Evolutionary conservation across 2,797 vertebrate species (phyloP).

Genomic region (Vultur gryphus): DNA sequence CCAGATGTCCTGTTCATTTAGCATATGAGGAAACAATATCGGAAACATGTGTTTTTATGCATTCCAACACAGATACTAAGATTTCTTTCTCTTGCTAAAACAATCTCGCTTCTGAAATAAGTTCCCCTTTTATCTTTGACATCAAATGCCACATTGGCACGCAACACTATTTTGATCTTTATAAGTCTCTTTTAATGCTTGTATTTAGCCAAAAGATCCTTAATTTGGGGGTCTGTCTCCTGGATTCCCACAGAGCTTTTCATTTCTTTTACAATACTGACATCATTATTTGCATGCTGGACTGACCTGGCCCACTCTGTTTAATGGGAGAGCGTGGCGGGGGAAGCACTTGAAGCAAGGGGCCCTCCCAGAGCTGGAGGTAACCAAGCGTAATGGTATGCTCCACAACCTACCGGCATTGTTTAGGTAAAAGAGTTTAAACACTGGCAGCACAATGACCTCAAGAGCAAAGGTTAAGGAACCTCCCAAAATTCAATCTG

Average conservation of each 20-base stretch:
- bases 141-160: not conserved
- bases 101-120: not conserved
- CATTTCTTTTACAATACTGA: constrained; percentile 15
- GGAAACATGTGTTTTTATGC: constrained; percentile 31
- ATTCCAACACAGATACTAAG: constrained; percentile 1
- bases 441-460: not conserved
- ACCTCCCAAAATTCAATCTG: constrained; percentile 2
- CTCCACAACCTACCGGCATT: not conserved
- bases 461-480: not conserved
- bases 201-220: not conserved
- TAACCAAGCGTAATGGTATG: not conserved
- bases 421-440: not conserved
- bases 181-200: not conserved
- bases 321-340: not conserved
- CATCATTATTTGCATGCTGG: not conserved
- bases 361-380: not conserved
- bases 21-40: constrained; percentile 34
- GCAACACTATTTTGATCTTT: not conserved
- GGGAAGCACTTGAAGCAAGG: not conserved
- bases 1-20: constrained; percentile 58
- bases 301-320: not conserved
- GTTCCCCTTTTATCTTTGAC: not conserved
- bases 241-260: constrained; percentile 26
- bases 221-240: not conserved
- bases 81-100: not conserved